Evolutionary conservation across 2,797 vertebrate species (phyloP).

Genomic region (Rhinichthys osculus): DNA sequence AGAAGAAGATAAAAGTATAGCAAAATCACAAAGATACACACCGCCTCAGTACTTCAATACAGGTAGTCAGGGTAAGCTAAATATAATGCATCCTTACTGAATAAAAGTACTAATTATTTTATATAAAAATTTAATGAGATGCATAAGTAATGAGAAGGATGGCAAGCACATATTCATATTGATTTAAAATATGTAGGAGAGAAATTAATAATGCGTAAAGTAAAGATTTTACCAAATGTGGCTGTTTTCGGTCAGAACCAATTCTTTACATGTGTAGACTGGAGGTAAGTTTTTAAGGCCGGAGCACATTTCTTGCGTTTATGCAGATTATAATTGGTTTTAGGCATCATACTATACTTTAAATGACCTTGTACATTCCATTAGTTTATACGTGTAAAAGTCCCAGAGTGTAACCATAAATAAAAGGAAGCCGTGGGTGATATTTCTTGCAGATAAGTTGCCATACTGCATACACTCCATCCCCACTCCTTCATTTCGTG

Average conservation of each 20-base stretch:
- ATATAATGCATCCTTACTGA: no score
- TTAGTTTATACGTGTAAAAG: neutral
- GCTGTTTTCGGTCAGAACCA: neutral
- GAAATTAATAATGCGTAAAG: neutral
- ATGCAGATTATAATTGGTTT: neutral
- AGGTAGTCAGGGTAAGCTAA: neutral
- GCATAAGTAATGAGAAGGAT: neutral
- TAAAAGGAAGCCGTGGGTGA: neutral
- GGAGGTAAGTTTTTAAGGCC: neutral
- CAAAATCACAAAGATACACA: neutral
- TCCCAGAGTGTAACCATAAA: neutral
- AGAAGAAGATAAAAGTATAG: neutral
- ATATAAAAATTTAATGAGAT: neutral
- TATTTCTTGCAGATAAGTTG: neutral
- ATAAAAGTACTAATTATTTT: no score
- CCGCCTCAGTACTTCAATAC: neutral
- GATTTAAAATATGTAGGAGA: neutral
- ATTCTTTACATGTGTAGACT: neutral
- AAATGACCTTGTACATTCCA: neutral
- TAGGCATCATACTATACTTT: neutral
- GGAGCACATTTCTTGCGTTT: neutral
- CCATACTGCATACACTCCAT: neutral
- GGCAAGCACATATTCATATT: neutral
- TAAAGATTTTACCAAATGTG: neutral
- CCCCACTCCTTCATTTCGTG: constrained; percentile 6